Evolutionary conservation across 2,888 invertebrate species (phyloP), one percentile per base, ranked within the genome.

Genomic region (Megaustenia siamemsis): DNA sequence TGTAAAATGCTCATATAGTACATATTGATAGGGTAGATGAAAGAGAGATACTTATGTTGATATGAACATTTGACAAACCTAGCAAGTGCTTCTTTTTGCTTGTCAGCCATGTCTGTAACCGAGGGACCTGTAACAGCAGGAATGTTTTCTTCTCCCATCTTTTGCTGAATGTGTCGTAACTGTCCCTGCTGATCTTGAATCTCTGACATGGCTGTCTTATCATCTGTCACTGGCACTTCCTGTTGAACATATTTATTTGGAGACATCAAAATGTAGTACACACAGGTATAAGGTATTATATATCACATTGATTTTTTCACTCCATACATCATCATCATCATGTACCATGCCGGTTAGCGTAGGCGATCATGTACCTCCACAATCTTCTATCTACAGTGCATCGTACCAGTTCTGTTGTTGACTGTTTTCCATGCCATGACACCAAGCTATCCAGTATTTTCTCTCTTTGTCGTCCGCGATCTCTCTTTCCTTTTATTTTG

Each of bases 71-170:
- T n/a, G n/a, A 69, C 32, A 53, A 38, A 80, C 84, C 84, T 84
- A 8, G 84, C 84, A 21, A 80, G 49, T n/a, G 84, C 84, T n/a
- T 84, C 75, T 53, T 75, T 79, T 49, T 84, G 84, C 66, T 80
- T 79, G 28, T 73, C 78, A 28, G 71, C 84, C 73, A 84, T 79
- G 32, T 84, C 84, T 35, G n/a, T 63, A 56, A 80, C 80, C 10
- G 38, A 49, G 18, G 66, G 75, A 40, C 80, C 73, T 18, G 84
- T 80, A 6, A 75, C 56, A 40, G 71, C 35, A 0, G 63, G 53
- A 40, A 75, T 35, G 28, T 63, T 80, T n/a, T 84, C 84, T 4
- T 83, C 83, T 28, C 80, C 75, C 18, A 38, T n/a, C 32, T 84
- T 79, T 43, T 78, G 77, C 35, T 60, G 68, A 43, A 73, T 71